Conservation (phyloP, 1,140 invertebrate species). For the Lerema accius region DNA sequence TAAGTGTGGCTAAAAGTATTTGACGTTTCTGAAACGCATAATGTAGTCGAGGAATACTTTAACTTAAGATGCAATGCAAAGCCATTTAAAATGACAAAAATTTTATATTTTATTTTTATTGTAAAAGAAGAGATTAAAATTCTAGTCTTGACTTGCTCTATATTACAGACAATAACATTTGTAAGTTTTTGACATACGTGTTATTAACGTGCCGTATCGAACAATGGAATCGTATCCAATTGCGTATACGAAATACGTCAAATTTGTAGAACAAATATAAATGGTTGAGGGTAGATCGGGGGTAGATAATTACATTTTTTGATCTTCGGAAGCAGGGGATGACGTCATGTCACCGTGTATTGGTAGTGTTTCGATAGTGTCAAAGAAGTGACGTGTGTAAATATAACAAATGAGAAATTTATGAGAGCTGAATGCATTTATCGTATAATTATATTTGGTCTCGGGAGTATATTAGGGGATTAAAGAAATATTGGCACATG, state of each 20-base stretch:
- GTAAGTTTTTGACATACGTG: too few species aligned
- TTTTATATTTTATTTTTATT: too few species aligned
- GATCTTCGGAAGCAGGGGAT: constrained; percentile 71
- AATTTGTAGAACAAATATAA: constrained; percentile 83
- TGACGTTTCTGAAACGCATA: too few species aligned
- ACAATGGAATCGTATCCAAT: constrained; percentile 58
- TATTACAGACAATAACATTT: too few species aligned
- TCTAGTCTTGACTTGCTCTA: too few species aligned
- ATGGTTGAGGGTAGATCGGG: constrained; percentile 80
- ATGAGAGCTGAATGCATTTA: background rate
- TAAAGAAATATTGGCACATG: background rate
- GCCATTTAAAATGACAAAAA: too few species aligned
- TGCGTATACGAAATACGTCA: constrained; percentile 75
- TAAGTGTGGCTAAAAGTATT: too few species aligned
- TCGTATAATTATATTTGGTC: background rate
- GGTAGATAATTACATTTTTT: constrained; percentile 83
- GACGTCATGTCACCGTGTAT: constrained; percentile 60
- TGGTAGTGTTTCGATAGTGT: constrained; percentile 71
- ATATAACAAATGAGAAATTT: constrained; percentile 33
- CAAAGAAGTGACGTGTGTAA: constrained; percentile 58
- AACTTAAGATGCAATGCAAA: too few species aligned
- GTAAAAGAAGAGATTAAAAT: too few species aligned
- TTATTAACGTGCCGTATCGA: constrained; percentile 29
- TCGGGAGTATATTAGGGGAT: background rate
- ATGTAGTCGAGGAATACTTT: too few species aligned